Conservation (phyloP, 2,797 vertebrate species). For the Forpus xanthops region DNA sequence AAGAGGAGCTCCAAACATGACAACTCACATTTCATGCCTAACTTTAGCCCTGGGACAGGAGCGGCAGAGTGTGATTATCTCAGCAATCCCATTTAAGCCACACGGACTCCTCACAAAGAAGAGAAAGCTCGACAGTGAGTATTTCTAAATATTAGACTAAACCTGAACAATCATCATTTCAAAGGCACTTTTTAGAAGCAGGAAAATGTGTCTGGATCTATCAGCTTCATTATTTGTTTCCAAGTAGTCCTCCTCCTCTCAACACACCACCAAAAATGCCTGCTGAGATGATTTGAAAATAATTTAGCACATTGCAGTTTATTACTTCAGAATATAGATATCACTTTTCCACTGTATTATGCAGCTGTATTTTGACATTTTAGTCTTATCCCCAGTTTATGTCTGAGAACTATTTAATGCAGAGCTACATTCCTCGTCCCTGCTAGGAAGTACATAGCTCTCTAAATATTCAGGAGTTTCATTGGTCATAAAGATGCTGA, state of each 20-base stretch:
- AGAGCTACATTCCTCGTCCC: not conserved
- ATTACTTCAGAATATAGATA: constrained; percentile 17
- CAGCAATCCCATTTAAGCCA: constrained; percentile 52
- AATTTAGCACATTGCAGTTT: not conserved
- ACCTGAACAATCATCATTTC: constrained; percentile 44
- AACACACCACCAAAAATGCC: not conserved
- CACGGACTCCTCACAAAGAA: constrained; percentile 26
- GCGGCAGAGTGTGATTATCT: constrained; percentile 35
- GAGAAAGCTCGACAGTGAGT: constrained; percentile 53
- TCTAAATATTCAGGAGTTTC: constrained; percentile 37
- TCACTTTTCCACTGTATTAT: constrained; percentile 4
- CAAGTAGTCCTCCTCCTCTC: not conserved
- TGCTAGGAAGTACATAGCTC: not conserved
- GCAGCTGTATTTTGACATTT: constrained; percentile 58
- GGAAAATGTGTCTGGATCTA: not conserved
- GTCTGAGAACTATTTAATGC: constrained; percentile 43
- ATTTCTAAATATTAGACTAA: constrained; percentile 54
- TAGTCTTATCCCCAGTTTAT: constrained; percentile 18
- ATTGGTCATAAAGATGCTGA: constrained; percentile 46
- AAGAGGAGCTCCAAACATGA: constrained; percentile 10
- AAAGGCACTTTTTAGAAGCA: constrained; percentile 40
- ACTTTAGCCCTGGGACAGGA: not conserved
- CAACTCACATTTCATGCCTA: constrained; percentile 38
- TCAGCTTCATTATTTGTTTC: constrained; percentile 20
- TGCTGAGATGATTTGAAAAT: not conserved